Base-by-base conservation (phyloP, 2,888 invertebrate genomes). In the Aricia artaxerxes region DNA sequence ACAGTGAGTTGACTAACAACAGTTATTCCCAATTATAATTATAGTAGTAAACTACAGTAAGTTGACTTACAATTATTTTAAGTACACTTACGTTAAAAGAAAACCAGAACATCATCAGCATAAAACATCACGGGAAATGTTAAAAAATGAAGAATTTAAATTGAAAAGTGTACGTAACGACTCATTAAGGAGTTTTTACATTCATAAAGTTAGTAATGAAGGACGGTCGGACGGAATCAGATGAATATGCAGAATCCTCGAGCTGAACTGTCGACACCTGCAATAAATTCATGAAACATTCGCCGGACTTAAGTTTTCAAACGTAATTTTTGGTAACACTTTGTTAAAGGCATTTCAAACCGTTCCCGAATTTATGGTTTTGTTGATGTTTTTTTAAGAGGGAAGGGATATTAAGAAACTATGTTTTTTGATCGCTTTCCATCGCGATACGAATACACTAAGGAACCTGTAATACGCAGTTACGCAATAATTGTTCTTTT, bases 271-370 rank as follows among this genome's bases (percentile, higher is more conserved):
- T 80, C 82, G 83, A 83, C 84, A 83, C 81, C 83, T 83, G 83
- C 84, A 83, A 83, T 84, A 84, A 84, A 85, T 84, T 84, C 85
- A 81, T 83, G 82, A 84, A 84, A 83, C 83, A 84, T 84, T 84
- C 82, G 82, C 77, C 40, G 77, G 80, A 78, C 79, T 79, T 73
- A 35, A 80, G 77, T 79, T 79, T 77, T 79, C 73, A 80, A 80
- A 73, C 78, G 73, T 80, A 77, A 79, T 79, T 72, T 78, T 72
- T 49, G 77, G 53, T 76, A 69, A 61, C 75, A 38, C 35, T 49
- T 75, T 13, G 44, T 44, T 73, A 73, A 13, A 1, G 16, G 1
- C 53, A 53, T 53, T 35, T 35, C 35, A 35, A 35, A 35, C 35
- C 35, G 1, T 35, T 35, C 24, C 24, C 24, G 24, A 24, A 24